A percentile compares a stretch with the other conserved stretches of the same genome.
Conservation (phyloP, 2,888 invertebrate species). For the Steinernema scapterisci region DNA sequence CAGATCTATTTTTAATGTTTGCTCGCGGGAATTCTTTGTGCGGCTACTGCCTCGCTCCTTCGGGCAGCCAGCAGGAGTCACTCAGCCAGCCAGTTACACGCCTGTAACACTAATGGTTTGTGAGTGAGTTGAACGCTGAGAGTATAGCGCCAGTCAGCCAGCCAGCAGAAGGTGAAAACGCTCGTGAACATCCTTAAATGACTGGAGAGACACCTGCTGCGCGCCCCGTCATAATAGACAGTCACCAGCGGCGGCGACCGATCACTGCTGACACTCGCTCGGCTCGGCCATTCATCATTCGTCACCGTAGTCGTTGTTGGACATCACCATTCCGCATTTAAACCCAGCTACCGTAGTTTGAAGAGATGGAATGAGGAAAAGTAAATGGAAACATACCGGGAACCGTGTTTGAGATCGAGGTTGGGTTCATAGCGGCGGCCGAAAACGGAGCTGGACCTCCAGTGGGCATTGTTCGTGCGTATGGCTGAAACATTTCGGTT, state of each 20-base stretch:
- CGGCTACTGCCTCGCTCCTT: not conserved
- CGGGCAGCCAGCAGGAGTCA: too few relatives aligned
- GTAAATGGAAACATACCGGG: conserved; percentile 45
- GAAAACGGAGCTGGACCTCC: conserved; percentile 44
- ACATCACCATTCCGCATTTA: not conserved
- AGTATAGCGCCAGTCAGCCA: not conserved
- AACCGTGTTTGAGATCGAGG: conserved; percentile 47
- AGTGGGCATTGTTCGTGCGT: conserved; percentile 49
- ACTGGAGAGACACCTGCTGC: conserved; percentile 31
- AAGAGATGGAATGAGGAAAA: not conserved
- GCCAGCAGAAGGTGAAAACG: not conserved
- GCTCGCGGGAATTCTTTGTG: not conserved
- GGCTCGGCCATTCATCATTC: conserved; percentile 23
- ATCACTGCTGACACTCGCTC: conserved; percentile 20
- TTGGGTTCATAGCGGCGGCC: conserved; percentile 55
- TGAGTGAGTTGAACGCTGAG: conserved; percentile 2
- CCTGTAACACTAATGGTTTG: conserved; percentile 24
- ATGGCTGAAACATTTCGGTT: conserved; percentile 44
- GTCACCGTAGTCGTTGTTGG: conserved; percentile 22
- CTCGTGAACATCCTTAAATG: conserved; percentile 9
- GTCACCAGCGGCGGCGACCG: conserved; percentile 17
- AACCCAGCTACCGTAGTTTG: not conserved
- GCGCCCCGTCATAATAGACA: conserved; percentile 15
- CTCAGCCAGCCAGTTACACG: conserved; percentile 8
- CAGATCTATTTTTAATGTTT: not conserved